Conservation (phyloP, 1,140 invertebrate species). For the Panagrolaimus sp. region DNA sequence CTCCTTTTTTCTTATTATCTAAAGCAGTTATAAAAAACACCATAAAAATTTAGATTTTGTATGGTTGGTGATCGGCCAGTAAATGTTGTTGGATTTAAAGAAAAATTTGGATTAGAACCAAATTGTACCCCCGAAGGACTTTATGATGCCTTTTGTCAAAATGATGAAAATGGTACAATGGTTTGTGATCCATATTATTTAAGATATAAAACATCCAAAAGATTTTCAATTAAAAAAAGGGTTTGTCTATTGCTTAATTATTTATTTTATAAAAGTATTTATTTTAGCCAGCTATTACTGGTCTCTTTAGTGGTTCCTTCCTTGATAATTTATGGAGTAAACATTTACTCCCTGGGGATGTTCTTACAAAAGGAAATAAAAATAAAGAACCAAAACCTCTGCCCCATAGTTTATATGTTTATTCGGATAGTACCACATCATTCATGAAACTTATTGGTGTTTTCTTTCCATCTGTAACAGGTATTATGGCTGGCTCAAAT, state of each 20-base stretch:
- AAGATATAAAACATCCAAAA: slow-evolving; percentile 1
- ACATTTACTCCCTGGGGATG: slow-evolving; percentile 71
- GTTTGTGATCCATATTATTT: slow-evolving; percentile 75
- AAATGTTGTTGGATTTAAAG: slow-evolving; percentile 71
- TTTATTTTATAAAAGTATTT: slow-evolving; percentile 59
- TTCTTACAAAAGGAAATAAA: slow-evolving; percentile 71
- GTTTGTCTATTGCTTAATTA: neutral
- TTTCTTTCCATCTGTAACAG: slow-evolving; percentile 97
- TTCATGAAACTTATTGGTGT: slow-evolving; percentile 98
- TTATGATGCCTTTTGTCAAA: slow-evolving; percentile 63
- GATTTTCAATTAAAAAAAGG: slow-evolving; percentile 5
- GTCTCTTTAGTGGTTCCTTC: slow-evolving; percentile 73
- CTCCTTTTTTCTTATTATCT: slow-evolving; percentile 42
- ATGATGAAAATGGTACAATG: slow-evolving; percentile 49
- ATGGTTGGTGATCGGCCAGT: slow-evolving; percentile 77
- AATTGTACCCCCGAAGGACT: slow-evolving; percentile 68
- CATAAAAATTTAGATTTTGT: slow-evolving; percentile 73
- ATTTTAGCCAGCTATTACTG: slow-evolving; percentile 70
- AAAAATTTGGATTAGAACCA: slow-evolving; percentile 64
- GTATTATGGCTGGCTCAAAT: slow-evolving; percentile 99
- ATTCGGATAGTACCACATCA: slow-evolving; percentile 82
- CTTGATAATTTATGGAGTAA: slow-evolving; percentile 65
- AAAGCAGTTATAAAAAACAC: too few species aligned
- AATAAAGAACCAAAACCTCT: slow-evolving; percentile 69
- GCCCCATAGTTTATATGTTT: slow-evolving; percentile 67